Base-by-base conservation (phyloP, 1,140 invertebrate species). In the Acarapis woodi region DNA sequence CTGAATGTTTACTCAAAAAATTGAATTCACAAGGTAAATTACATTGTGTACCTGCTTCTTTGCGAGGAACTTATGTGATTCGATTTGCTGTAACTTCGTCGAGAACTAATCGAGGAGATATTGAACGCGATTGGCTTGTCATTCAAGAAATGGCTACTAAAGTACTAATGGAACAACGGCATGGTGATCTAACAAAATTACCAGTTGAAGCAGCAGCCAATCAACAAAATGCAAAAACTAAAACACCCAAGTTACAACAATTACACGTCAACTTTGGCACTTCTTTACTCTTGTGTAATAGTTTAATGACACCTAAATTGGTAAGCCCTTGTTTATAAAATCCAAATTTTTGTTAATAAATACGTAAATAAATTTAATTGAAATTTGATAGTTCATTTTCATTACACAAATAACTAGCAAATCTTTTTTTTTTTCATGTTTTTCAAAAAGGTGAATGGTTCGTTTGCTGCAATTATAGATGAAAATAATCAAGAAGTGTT, bases 1-100 rank as follows among this genome's bases (percentile, higher is more conserved):
- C 94, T 53, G 80, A 94, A 55, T 85, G 82, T 50, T 58, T 99
- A 2, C 57, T 97, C 36, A 78, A 79, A 37, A 68, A 68, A 34
- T 85, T 97, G 42, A 99, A 99, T 50, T 83, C 76, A 35, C 87
- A 80, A 4, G 87, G 87, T 4, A 79, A 80, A 53, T 58, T 97
- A 34, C 88, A 96, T 53, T 93, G 96, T 83, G 82, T 96, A 2
- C 87, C 87, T 0, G 79, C 85, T 1, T 71, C 65, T 24, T 69
- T 63, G 12, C 55, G 65, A 47, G 63, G 72, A 1, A 71, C 73
- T 53, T 93, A 93, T 51, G 55, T 64, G 2, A 97, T 99, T 45
- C 65, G 87, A 35, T 90, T 96, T 55, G 43, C 85, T 1, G 71
- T 96, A 12, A 94, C 87, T 3, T 90, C 83, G 6, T 67, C 73